Base-by-base conservation (phyloP, 1,140 invertebrate species). In the Glossosoma conforme region DNA sequence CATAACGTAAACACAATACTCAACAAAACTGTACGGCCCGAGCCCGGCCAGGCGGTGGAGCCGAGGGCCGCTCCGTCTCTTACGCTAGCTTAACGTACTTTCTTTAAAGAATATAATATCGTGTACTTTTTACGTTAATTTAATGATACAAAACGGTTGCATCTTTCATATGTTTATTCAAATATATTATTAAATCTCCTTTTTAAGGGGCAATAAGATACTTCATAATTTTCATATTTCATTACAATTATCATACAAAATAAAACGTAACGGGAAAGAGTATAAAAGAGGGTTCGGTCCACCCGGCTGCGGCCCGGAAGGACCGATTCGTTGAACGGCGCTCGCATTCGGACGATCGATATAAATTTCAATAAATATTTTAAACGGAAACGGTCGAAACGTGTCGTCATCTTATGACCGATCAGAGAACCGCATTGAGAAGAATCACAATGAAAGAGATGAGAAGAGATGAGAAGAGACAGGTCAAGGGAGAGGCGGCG, bases 401-500 rank as follows among this genome's bases (percentile, higher is more conserved):
- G n/a, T n/a, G n/a, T n/a, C n/a, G n/a, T n/a, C n/a, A n/a, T n/a
- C n/a, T n/a, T n/a, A n/a, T n/a, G n/a, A n/a, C n/a, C n/a, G n/a
- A n/a, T n/a, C n/a, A n/a, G n/a, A n/a, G n/a, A n/a, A n/a, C 46
- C 46, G 41, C 37, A 30, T 48, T 18, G 20, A 48, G n/a, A n/a
- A n/a, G n/a, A 48, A 48, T 48, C 46, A 48, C 46, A 48, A 48
- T 48, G 41, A 48, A 48, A 22, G 46, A 41, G 46, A 38, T 48
- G 37, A 48, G 35, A 40, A 48, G 46, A 48, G 46, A 38, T 40
- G 33, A 48, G 41, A 48, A 36, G n/a, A n/a, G n/a, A 14, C 42
- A 54, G 62, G 65, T 70, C 70, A 74, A 45, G 71, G 71, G 42
- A 70, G 69, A 44, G 67, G 65, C 48, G 67, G 65, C 58, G 86